phyloP scores from a whole-genome alignment of 64 coral and sea anemone genomes.

The Catalaphyllia jardinei region DNA sequence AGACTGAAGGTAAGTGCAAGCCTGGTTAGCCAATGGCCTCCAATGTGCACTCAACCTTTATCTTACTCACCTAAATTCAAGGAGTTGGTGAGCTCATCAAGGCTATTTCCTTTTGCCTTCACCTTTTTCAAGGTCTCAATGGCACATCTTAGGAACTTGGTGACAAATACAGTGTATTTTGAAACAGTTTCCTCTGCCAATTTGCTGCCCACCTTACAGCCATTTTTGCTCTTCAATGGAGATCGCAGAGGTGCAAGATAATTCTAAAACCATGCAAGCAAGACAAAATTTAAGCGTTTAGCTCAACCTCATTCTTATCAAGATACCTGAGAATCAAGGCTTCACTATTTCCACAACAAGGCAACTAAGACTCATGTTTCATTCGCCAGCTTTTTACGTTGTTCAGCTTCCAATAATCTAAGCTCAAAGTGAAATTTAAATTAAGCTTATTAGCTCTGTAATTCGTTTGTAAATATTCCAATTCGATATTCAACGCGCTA shows the following conservation, averaged over 20 bases:
- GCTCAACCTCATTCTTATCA: not conserved
- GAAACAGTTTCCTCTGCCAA: slow-evolving; percentile 30
- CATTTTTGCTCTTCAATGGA: slow-evolving; percentile 42
- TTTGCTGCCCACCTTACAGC: slow-evolving; percentile 31
- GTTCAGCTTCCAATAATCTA: too few relatives aligned
- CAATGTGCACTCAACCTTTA: not conserved
- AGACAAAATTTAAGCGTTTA: not conserved
- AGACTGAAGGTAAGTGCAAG: too few relatives aligned
- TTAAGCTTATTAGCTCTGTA: too few relatives aligned
- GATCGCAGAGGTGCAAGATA: slow-evolving; percentile 41
- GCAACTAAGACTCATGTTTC: too few relatives aligned
- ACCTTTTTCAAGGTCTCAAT: slow-evolving; percentile 51
- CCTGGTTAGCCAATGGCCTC: not conserved
- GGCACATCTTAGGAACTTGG: slow-evolving; percentile 61
- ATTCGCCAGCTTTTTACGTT: too few relatives aligned
- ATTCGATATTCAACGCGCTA: too few relatives aligned
- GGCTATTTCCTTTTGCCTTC: not conserved
- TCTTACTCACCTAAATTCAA: slow-evolving; percentile 22
- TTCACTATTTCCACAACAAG: too few relatives aligned
- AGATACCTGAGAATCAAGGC: not conserved
- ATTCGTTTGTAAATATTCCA: too few relatives aligned
- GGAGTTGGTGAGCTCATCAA: slow-evolving; percentile 3
- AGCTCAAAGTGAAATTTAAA: too few relatives aligned
- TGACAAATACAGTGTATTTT: slow-evolving; percentile 50
- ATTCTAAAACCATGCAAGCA: not conserved